Evolutionary conservation across 2,113 vertebrate genomes (phyloP).

Genomic region (Gila orcuttii): DNA sequence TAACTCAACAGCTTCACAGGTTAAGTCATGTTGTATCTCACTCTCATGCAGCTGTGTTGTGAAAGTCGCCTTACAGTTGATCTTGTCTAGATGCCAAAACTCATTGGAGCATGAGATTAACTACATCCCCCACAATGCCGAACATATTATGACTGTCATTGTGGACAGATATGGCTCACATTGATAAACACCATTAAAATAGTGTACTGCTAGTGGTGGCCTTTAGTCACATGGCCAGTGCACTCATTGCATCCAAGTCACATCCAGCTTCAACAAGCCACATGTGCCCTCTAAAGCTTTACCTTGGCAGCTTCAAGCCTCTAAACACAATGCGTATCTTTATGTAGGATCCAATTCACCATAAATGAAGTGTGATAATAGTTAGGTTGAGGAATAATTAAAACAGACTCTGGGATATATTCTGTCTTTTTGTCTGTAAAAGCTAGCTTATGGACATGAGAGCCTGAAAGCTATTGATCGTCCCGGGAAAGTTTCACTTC

Average conservation of each 20-base stretch:
- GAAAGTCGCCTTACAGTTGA: conserved; percentile 33
- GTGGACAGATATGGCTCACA: neutral
- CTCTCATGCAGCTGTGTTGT: conserved; percentile 33
- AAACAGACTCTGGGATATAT: neutral
- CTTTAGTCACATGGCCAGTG: conserved; percentile 11
- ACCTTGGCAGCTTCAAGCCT: neutral
- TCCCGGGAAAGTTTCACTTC: conserved; percentile 13
- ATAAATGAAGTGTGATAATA: neutral
- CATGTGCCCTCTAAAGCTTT: conserved; percentile 37
- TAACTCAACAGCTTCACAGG: neutral
- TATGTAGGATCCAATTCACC: neutral
- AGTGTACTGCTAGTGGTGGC: neutral
- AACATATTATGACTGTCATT: conserved; percentile 50
- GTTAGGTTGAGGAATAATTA: neutral
- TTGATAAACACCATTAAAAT: conserved; percentile 16
- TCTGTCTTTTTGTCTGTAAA: neutral
- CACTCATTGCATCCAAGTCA: conserved; percentile 34
- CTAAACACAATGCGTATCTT: neutral
- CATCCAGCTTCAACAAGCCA: conserved; percentile 35
- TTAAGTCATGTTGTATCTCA: conserved; percentile 34
- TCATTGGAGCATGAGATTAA: conserved; percentile 49
- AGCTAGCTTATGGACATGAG: neutral
- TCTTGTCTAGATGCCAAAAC: conserved; percentile 25
- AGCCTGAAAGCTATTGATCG: conserved; percentile 21
- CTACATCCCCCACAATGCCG: conserved; percentile 39